These are phyloP conservation scores for Crotalus helleri DNA, from an alignment of 2,113 vertebrate genomes.

Conservation along the genomic window DNA sequence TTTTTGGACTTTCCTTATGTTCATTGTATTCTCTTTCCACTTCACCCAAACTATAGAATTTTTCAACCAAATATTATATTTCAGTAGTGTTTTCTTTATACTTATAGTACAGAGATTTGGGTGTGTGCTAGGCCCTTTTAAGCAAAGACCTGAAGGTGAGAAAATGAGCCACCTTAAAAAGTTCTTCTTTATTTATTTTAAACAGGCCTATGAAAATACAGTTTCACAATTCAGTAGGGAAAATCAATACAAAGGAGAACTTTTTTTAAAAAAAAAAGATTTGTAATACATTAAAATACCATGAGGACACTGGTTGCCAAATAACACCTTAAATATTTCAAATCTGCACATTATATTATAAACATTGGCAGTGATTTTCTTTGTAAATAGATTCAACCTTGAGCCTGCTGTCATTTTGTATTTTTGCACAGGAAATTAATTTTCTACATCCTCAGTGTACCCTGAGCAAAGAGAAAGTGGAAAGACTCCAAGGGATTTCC, in stretches of 20 bases:
- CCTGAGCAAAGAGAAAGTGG: slow-evolving; percentile 64
- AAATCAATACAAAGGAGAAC: slow-evolving; percentile 40
- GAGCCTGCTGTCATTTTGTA: slow-evolving; percentile 75
- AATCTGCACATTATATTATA: slow-evolving; percentile 67
- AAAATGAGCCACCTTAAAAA: slow-evolving; percentile 51
- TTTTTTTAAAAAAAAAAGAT: slow-evolving; percentile 31
- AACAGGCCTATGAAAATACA: slow-evolving; percentile 50
- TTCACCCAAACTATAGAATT: slow-evolving; percentile 22
- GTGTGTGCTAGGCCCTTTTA: slow-evolving; percentile 35
- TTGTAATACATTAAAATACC: slow-evolving; percentile 57
- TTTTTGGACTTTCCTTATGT: too few relatives aligned
- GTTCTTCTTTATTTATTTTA: slow-evolving; percentile 2
- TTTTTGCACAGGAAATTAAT: slow-evolving; percentile 85
- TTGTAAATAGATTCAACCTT: slow-evolving; percentile 79
- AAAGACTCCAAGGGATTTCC: slow-evolving; percentile 73
- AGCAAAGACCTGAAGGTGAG: slow-evolving; percentile 37
- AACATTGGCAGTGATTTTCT: slow-evolving; percentile 71
- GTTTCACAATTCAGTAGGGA: slow-evolving; percentile 60
- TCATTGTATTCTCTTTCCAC: not conserved
- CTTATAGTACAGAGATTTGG: slow-evolving; percentile 23
- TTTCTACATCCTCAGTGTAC: slow-evolving; percentile 71
- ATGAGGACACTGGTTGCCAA: slow-evolving; percentile 58
- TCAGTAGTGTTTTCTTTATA: not conserved
- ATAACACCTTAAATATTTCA: slow-evolving; percentile 68
- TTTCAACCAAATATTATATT: slow-evolving; percentile 46